phyloP scores from a whole-genome alignment of 2,797 vertebrate genomes.

The Poeciliopsis turneri region DNA sequence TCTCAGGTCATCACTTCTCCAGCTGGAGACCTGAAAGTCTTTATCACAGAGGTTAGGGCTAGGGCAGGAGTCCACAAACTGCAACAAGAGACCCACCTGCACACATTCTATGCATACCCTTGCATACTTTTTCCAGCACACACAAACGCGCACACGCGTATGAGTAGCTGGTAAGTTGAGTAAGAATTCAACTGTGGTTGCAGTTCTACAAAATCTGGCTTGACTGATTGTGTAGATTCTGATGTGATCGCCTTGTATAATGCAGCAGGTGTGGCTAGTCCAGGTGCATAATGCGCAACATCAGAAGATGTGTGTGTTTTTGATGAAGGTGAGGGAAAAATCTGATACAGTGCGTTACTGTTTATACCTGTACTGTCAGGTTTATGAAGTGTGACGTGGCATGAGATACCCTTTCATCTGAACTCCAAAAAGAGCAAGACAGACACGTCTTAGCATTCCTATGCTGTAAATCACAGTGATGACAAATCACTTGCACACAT shows the following conservation, averaged over 20 bases:
- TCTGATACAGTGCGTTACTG: conserved; percentile 42
- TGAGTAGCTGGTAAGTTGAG: conserved; percentile 61
- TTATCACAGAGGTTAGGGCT: conserved; percentile 62
- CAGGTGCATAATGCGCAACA: conserved; percentile 58
- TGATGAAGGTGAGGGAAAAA: conserved; percentile 39
- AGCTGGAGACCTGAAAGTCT: conserved; percentile 70
- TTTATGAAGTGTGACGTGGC: conserved; percentile 50
- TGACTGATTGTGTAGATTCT: too few relatives aligned
- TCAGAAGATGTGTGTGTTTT: conserved; percentile 36
- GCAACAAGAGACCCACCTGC: conserved; percentile 62
- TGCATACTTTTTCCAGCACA: conserved; percentile 5
- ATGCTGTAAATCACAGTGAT: conserved; percentile 46
- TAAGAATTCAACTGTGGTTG: conserved; percentile 56
- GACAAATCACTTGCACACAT: conserved; percentile 51
- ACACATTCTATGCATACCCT: conserved; percentile 38
- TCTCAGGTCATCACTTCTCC: conserved; percentile 68
- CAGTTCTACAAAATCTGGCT: conserved; percentile 50
- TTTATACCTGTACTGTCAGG: conserved; percentile 45
- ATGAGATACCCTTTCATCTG: conserved; percentile 40
- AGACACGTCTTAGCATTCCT: conserved; percentile 23
- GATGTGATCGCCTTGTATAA: conserved; percentile 60
- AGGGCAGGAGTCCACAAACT: conserved; percentile 58
- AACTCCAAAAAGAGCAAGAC: conserved; percentile 24
- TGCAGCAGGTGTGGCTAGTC: conserved; percentile 65
- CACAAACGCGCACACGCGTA: neutral